Percentiles rank a stretch among this genome's conserved stretches.
Evolutionary conservation across 2,113 vertebrate species (phyloP).

Genomic region (Serinus canaria): DNA sequence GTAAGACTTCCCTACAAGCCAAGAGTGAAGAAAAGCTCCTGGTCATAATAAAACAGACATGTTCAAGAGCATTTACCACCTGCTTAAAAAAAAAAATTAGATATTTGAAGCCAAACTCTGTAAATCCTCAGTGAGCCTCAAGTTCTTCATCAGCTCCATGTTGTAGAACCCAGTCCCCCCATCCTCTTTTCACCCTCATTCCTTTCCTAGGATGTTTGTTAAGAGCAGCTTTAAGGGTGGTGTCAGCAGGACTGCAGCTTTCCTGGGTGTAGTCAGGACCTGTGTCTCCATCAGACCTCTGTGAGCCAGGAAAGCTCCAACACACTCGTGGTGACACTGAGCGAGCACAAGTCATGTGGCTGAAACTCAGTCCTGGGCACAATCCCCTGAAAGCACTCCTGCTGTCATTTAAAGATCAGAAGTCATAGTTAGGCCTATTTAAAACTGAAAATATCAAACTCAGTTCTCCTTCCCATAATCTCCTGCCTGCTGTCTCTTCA

Average conservation of each 20-base stretch:
- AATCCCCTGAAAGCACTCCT: background rate
- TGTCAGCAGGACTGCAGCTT: background rate
- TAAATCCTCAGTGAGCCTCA: background rate
- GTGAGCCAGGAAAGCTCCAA: background rate
- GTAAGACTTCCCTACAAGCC: background rate
- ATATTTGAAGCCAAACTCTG: background rate
- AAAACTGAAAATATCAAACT: slow-evolving; percentile 48
- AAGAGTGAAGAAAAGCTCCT: slow-evolving; percentile 6
- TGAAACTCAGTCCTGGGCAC: background rate
- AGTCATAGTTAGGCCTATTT: slow-evolving; percentile 8
- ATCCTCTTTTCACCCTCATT: background rate
- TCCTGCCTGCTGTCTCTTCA: slow-evolving; percentile 70
- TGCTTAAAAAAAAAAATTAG: background rate
- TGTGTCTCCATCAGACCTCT: background rate
- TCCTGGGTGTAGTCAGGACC: background rate
- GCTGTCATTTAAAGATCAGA: background rate
- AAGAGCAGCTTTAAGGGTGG: background rate
- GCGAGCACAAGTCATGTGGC: background rate
- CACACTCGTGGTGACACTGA: background rate
- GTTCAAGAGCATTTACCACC: background rate
- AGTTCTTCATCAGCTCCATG: background rate
- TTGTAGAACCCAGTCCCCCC: accelerated
- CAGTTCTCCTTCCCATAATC: slow-evolving; percentile 57
- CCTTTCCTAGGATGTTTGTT: background rate
- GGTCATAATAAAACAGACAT: background rate